Base-by-base conservation (phyloP, 2,888 invertebrate genomes). In the Rhaphigaster nebulosa region DNA sequence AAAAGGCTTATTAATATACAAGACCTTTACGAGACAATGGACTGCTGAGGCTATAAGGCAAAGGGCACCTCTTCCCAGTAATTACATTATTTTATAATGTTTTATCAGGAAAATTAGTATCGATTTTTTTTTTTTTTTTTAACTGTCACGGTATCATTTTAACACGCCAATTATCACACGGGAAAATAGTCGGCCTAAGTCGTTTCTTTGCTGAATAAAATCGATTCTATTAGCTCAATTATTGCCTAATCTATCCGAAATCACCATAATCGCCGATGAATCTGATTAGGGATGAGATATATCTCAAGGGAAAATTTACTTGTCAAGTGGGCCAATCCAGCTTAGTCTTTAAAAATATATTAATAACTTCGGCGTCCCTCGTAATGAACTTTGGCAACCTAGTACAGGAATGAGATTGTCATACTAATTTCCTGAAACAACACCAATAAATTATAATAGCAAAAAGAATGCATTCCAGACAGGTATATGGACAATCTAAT, bases 1-100 rank as follows among this genome's bases (percentile, higher is more conserved):
- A 45, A 84, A 84, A 84, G 84, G 12, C 26, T 84, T 84, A 84
- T 84, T 84, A 84, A 84, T 84, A 84, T 84, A 84, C 84, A 84
- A 50, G 84, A 84, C 84, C 84, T 84, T 84, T 84, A 41, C 1
- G 84, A 84, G 84, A 84, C 84, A 84, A 84, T 84, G 45, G 84
- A n/a, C 84, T 84, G 45, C 50, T 0, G n/a, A 84, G n/a, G 41
- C 84, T 84, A 50, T 45, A 45, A 84, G n/a, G n/a, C 15, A 84
- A 84, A 84, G 84, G 84, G 84, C 84, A 12, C n/a, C 84, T 45
- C 80, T 80, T 65, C 80, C 15, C 45, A n/a, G 26, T 50, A 84
- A 84, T 84, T 50, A 84, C 45, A 45, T 45, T 84, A 84, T 84
- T 45, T 84, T 84, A n/a, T 23, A 84, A 45, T 84, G n/a, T 84